Evolutionary conservation across 2,888 invertebrate genomes (phyloP).

Genomic region (Schizaphis graminum): DNA sequence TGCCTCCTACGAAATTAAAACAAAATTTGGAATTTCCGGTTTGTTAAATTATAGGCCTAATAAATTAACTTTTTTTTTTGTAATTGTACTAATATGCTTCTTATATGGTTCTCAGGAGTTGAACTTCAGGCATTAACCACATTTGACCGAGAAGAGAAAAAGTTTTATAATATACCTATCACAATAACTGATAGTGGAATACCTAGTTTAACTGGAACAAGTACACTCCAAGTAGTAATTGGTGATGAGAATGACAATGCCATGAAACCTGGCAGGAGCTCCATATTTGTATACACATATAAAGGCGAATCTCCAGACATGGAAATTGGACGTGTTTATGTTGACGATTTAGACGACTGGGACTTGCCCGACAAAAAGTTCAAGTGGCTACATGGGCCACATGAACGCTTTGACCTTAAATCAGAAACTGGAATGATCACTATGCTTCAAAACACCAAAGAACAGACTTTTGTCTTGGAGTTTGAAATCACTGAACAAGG

Average conservation of each 20-base stretch:
- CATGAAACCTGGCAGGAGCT: slow-evolving; percentile 89
- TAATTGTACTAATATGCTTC: neutral
- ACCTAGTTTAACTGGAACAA: slow-evolving; percentile 82
- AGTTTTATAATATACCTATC: slow-evolving; percentile 90
- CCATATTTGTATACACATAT: slow-evolving; percentile 95
- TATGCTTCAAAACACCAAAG: slow-evolving; percentile 82
- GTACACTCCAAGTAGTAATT: slow-evolving; percentile 88
- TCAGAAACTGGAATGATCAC: slow-evolving; percentile 88
- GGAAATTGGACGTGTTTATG: slow-evolving; percentile 92
- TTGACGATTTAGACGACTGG: slow-evolving; percentile 97
- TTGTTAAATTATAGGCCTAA: slow-evolving; percentile 69
- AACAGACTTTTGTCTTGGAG: slow-evolving; percentile 81
- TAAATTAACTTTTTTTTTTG: neutral
- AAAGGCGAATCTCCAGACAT: slow-evolving; percentile 79
- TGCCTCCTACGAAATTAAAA: slow-evolving; percentile 78
- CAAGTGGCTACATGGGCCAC: slow-evolving; percentile 76
- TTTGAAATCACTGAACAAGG: slow-evolving; percentile 83
- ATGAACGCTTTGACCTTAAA: slow-evolving; percentile 82
- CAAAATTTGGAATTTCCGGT: slow-evolving; percentile 81
- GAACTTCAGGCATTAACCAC: slow-evolving; percentile 80
- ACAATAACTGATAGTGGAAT: slow-evolving; percentile 88
- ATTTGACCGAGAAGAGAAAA: slow-evolving; percentile 90
- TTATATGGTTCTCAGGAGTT: slow-evolving; percentile 72
- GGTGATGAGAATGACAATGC: slow-evolving; percentile 95
- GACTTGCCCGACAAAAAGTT: slow-evolving; percentile 93